A percentile compares a stretch with the other conserved stretches of the same genome.
Evolutionary conservation across 2,113 vertebrate genomes (phyloP).

Genomic region (Amphilophus citrinellus): DNA sequence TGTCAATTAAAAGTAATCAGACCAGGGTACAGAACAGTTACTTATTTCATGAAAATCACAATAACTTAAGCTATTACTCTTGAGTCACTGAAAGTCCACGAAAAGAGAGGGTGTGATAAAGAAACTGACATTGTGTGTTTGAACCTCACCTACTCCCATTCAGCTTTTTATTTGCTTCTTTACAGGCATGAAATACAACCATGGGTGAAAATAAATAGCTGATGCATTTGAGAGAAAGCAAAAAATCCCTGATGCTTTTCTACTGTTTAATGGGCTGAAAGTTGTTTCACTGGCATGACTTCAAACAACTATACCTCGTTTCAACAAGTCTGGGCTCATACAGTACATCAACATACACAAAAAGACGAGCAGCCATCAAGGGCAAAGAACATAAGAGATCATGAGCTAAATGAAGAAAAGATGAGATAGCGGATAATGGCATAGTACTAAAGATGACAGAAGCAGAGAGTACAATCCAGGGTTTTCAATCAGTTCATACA

Average conservation of each 20-base stretch:
- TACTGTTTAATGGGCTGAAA: conserved; percentile 53
- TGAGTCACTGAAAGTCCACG: neutral
- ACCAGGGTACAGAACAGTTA: neutral
- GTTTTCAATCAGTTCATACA: neutral
- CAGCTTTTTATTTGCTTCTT: conserved; percentile 40
- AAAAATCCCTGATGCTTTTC: conserved; percentile 49
- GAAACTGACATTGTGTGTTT: neutral
- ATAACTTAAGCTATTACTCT: neutral
- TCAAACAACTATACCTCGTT: conserved; percentile 63
- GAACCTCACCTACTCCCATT: conserved; percentile 54
- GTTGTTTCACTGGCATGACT: conserved; percentile 61
- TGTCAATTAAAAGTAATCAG: neutral
- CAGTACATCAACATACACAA: conserved; percentile 26
- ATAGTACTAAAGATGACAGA: neutral
- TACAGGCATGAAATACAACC: conserved; percentile 21
- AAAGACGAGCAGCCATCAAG: conserved; percentile 4
- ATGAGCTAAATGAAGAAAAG: conserved; percentile 11
- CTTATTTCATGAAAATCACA: neutral
- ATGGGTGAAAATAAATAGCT: conserved; percentile 27
- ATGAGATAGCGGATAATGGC: neutral
- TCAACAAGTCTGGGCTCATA: conserved; percentile 53
- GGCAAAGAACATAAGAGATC: conserved; percentile 5
- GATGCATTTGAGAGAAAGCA: conserved; percentile 31
- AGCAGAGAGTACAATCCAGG: neutral
- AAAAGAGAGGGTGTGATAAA: conserved; percentile 14